phyloP scores from a whole-genome alignment of 2,113 vertebrate genomes.

The Microcebus murinus region DNA sequence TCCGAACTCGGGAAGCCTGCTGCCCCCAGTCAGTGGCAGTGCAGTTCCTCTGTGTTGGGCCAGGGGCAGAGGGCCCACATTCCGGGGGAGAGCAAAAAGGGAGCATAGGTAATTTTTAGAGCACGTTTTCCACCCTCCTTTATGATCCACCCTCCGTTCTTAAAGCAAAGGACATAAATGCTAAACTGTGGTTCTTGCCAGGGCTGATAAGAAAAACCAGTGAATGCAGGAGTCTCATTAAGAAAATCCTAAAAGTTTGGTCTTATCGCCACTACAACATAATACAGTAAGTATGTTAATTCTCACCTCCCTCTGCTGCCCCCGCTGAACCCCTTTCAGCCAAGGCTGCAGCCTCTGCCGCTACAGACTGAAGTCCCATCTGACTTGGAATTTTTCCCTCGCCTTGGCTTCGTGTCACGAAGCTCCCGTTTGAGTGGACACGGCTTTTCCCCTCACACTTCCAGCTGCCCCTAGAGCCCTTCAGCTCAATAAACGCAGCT shows the following conservation, averaged over 20 bases:
- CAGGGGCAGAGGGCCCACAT: accelerated
- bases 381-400: neutral
- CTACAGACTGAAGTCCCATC: neutral
- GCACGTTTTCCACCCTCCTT: neutral
- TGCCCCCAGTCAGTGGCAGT: accelerated
- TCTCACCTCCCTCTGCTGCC: neutral
- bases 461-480: neutral
- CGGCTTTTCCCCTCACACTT: neutral
- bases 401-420: neutral
- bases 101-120: neutral
- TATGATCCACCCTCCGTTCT: conserved; percentile 15
- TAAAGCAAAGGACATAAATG: conserved; percentile 9
- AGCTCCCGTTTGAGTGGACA: neutral
- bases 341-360: neutral
- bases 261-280: conserved; percentile 58
- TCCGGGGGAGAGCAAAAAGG: neutral
- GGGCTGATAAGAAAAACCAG: conserved; percentile 60
- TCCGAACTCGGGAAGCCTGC: neutral
- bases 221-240: conserved; percentile 59
- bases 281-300: conserved; percentile 58
- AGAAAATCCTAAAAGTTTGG: conserved; percentile 62
- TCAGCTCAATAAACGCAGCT: neutral
- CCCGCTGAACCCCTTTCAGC: neutral
- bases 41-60: neutral
- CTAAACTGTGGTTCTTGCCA: conserved; percentile 32